Evolutionary conservation across 1,140 invertebrate species (phyloP), one percentile per base, ranked within the genome.

Genomic region (Hydropsyche tenuis): DNA sequence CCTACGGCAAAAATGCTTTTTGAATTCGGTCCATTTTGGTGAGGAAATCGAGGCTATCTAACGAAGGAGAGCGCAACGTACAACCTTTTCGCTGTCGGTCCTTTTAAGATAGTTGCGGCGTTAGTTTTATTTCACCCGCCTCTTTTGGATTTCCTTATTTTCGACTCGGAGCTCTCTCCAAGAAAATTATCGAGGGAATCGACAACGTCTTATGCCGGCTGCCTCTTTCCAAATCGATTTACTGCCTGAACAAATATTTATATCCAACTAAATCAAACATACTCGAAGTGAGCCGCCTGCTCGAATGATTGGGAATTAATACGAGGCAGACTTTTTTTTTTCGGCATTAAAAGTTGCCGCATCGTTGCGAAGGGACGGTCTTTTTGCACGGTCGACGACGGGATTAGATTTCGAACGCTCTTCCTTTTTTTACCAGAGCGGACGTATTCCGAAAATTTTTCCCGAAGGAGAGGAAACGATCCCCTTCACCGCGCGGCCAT

Each of bases 131-230:
- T 60, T 60, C 14, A 4, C 56, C 56, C 56, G 56, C 56, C 56
- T 60, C 23, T 60, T 60, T 60, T 60, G n/a, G 56, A 60, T 60
- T 60, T 60, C 23, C 56, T 60, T 23, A 60, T 60, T 37, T 60
- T 25, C 56, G 56, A 60, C 23, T 60, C 56, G 7, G 23, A 27
- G 11, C 22, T 14, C 56, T 25, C 56, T 37, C 30, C 9, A 37
- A 37, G 3, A 9, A 37, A 37, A 37, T 37, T 37, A 37, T 37
- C 30, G 30, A 37, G 30, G 30, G 30, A 37, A 37, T 37, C 3
- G 30, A 37, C 30, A 3, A 9, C 30, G 30, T 37, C 30, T 9
- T 9, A 37, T 9, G 30, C 3, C 30, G 30, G 9, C 9, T 37
- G n/a, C 30, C 3, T 37, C 30, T 37, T 37, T 37, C 9, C 9